phyloP scores from a whole-genome alignment of 2,888 invertebrate species.

The Adela reaumurella region DNA sequence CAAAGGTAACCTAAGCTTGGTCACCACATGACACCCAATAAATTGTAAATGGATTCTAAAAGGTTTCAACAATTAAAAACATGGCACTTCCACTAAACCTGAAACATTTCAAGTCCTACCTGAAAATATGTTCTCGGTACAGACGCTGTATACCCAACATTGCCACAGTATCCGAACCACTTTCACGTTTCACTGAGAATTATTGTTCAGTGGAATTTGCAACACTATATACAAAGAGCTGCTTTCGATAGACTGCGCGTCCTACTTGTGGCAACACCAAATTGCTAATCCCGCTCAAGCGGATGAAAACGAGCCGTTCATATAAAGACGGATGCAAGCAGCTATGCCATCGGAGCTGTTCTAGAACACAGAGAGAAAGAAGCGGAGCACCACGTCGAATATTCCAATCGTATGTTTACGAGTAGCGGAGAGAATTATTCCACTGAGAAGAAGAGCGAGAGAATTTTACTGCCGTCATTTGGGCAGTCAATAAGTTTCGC shows the following conservation, averaged over 20 bases:
- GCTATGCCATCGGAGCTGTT: slow-evolving; percentile 12
- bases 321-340: slow-evolving; percentile 13
- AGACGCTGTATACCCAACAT: slow-evolving; percentile 20
- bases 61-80: slow-evolving; percentile 11
- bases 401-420: not conserved
- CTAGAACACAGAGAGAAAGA: slow-evolving; percentile 5
- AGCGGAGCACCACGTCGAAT: slow-evolving; percentile 6
- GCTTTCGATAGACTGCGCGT: slow-evolving; percentile 14
- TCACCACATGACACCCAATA: slow-evolving; percentile 11
- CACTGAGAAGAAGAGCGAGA: too few species aligned
- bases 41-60: slow-evolving; percentile 13
- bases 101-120: slow-evolving; percentile 12
- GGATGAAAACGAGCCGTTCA: slow-evolving; percentile 7
- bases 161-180: slow-evolving; percentile 13
- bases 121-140: slow-evolving; percentile 19
- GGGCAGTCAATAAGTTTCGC: too few species aligned
- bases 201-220: slow-evolving; percentile 15
- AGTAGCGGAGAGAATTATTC: not conserved
- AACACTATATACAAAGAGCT: slow-evolving; percentile 8
- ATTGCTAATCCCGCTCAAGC: slow-evolving; percentile 11
- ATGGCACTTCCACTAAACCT: slow-evolving; percentile 11
- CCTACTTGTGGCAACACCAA: slow-evolving; percentile 11
- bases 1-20: slow-evolving; percentile 11
- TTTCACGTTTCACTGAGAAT: slow-evolving; percentile 16
- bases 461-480: too few species aligned